Evolutionary conservation across 2,888 invertebrate genomes (phyloP).

Genomic region (Drosophila mettleri): DNA sequence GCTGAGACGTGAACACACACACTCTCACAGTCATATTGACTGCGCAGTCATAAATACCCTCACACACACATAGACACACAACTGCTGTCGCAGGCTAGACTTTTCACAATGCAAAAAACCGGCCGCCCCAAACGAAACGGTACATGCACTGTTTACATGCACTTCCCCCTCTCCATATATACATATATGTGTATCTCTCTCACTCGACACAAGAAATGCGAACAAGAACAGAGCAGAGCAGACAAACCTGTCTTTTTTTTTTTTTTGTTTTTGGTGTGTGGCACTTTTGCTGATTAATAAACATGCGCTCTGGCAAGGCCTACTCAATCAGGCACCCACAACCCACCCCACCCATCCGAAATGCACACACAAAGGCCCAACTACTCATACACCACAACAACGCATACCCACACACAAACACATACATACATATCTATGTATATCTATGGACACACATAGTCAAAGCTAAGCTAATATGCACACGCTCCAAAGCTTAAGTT

Average conservation of each 20-base stretch:
- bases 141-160: slow-evolving; percentile 61
- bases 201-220: slow-evolving; percentile 52
- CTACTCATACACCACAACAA: slow-evolving; percentile 19
- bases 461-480: slow-evolving; percentile 54
- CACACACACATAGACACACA: slow-evolving; percentile 15
- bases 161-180: slow-evolving; percentile 32
- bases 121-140: slow-evolving; percentile 66
- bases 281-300: slow-evolving; percentile 73
- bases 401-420: slow-evolving; percentile 9
- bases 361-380: slow-evolving; percentile 36
- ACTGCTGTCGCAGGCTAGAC: slow-evolving; percentile 50
- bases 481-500: slow-evolving; percentile 50
- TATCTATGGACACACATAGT: slow-evolving; percentile 20
- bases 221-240: slow-evolving; percentile 46
- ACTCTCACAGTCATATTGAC: slow-evolving; percentile 53
- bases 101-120: slow-evolving; percentile 61
- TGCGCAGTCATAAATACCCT: slow-evolving; percentile 73
- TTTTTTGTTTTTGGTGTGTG: slow-evolving; percentile 43
- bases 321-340: slow-evolving; percentile 69
- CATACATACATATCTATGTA: slow-evolving; percentile 16
- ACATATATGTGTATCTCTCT: slow-evolving; percentile 16
- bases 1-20: slow-evolving; percentile 41
- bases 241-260: slow-evolving; percentile 45
- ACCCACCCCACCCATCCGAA: slow-evolving; percentile 27
- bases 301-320: slow-evolving; percentile 76